phyloP scores from a whole-genome alignment of 2,888 invertebrate genomes.

The Polymixis lichenea region DNA sequence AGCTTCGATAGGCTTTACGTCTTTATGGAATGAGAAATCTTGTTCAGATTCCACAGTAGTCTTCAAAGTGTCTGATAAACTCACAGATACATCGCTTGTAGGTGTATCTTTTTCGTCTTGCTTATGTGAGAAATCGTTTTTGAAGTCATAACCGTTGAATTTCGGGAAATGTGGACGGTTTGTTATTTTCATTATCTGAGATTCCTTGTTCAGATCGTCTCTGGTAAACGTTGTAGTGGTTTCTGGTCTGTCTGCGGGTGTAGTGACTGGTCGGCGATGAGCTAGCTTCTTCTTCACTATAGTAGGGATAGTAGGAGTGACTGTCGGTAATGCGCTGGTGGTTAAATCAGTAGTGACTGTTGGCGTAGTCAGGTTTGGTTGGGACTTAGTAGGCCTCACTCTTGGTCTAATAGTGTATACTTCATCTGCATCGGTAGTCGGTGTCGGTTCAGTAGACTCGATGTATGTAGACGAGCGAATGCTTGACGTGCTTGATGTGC shows the following conservation, averaged over 20 bases:
- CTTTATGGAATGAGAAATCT: slow-evolving; percentile 87
- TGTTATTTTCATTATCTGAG: slow-evolving; percentile 89
- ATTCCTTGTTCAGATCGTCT: slow-evolving; percentile 81
- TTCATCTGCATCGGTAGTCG: slow-evolving; percentile 78
- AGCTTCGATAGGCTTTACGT: slow-evolving; percentile 85
- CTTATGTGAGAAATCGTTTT: slow-evolving; percentile 86
- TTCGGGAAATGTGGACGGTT: slow-evolving; percentile 79
- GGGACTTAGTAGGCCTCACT: slow-evolving; percentile 78
- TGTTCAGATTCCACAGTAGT: slow-evolving; percentile 75
- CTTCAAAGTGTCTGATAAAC: slow-evolving; percentile 79
- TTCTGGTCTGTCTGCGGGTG: slow-evolving; percentile 79
- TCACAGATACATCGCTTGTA: slow-evolving; percentile 87
- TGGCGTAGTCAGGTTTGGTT: slow-evolving; percentile 83
- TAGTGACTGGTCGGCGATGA: slow-evolving; percentile 81
- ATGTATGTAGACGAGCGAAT: slow-evolving; percentile 61
- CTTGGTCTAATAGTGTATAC: slow-evolving; percentile 83
- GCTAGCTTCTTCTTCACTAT: slow-evolving; percentile 84
- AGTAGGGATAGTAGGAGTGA: slow-evolving; percentile 85
- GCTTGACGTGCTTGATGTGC: slow-evolving; percentile 64
- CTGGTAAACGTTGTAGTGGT: slow-evolving; percentile 79
- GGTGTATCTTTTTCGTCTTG: slow-evolving; percentile 90
- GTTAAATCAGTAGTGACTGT: slow-evolving; percentile 85
- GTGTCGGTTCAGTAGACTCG: slow-evolving; percentile 75
- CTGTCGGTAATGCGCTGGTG: slow-evolving; percentile 87
- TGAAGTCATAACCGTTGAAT: slow-evolving; percentile 75